These are phyloP conservation scores for Zapornia atra DNA, from an alignment of 2,113 vertebrate species.

Conservation along the genomic window DNA sequence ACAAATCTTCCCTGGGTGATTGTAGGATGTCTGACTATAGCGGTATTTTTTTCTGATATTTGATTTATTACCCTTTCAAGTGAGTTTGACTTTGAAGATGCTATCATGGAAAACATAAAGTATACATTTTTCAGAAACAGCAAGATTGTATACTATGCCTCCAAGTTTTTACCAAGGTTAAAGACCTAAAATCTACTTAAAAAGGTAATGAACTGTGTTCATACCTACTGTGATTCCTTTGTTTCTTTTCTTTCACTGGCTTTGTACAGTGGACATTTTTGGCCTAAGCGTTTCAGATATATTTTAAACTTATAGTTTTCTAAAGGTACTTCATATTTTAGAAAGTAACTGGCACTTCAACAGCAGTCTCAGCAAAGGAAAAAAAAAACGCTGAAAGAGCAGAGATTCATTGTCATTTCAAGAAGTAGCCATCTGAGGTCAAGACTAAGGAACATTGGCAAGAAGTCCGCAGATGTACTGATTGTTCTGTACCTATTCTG, in stretches of 20 bases:
- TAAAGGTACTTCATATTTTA: background rate
- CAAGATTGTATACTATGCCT: background rate
- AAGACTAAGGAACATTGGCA: background rate
- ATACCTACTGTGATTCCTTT: background rate
- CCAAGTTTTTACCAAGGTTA: background rate
- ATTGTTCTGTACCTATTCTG: background rate
- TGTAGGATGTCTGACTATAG: background rate
- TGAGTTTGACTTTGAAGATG: constrained; percentile 20
- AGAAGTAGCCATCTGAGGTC: background rate
- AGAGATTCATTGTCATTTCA: background rate
- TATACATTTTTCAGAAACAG: background rate
- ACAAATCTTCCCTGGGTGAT: background rate
- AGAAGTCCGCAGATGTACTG: background rate
- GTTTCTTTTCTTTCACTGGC: background rate
- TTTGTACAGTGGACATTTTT: background rate
- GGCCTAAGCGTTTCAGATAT: background rate
- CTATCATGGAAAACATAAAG: background rate
- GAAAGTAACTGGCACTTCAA: background rate
- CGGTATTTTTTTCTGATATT: background rate
- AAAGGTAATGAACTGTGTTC: background rate
- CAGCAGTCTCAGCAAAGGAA: background rate
- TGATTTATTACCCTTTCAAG: background rate
- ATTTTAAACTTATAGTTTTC: background rate
- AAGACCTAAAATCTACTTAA: background rate
- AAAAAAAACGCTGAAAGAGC: background rate